Evolutionary conservation across 2,113 vertebrate genomes (phyloP).

Genomic region (Trematocara zebra): DNA sequence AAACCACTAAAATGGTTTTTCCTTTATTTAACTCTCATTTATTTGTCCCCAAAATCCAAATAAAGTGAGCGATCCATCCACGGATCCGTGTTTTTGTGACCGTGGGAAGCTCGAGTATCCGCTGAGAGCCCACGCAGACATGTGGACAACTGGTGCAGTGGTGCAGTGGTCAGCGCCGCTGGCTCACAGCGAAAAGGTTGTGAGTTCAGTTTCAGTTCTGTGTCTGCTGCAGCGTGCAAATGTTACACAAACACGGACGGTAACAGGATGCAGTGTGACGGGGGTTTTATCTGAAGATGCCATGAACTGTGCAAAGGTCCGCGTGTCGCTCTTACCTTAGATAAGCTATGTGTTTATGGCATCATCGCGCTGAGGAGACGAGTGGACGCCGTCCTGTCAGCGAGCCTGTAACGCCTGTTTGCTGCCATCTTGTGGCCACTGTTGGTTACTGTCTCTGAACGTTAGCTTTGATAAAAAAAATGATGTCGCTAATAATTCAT

Average conservation of each 20-base stretch:
- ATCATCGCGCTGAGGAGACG: fast-evolving
- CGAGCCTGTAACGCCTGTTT: background rate
- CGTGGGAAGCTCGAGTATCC: fast-evolving
- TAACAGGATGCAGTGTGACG: background rate
- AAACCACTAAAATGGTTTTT: background rate
- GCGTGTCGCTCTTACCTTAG: background rate
- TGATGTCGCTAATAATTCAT: fast-evolving
- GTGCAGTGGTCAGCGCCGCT: fast-evolving
- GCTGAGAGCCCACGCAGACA: background rate
- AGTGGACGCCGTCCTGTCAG: background rate
- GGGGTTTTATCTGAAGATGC: background rate
- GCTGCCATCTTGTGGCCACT: background rate
- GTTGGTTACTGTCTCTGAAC: background rate
- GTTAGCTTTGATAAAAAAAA: background rate
- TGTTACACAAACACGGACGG: background rate
- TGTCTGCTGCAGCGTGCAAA: background rate
- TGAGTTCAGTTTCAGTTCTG: background rate
- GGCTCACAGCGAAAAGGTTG: background rate
- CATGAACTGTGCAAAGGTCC: background rate
- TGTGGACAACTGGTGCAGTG: fast-evolving
- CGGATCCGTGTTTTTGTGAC: fast-evolving
- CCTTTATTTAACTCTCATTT: background rate
- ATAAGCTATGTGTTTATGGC: background rate
- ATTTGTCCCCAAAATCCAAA: background rate
- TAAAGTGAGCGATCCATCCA: fast-evolving